Evolutionary conservation across 2,888 invertebrate species (phyloP), one percentile per base, ranked within the genome.

Genomic region (Apamea sordens): DNA sequence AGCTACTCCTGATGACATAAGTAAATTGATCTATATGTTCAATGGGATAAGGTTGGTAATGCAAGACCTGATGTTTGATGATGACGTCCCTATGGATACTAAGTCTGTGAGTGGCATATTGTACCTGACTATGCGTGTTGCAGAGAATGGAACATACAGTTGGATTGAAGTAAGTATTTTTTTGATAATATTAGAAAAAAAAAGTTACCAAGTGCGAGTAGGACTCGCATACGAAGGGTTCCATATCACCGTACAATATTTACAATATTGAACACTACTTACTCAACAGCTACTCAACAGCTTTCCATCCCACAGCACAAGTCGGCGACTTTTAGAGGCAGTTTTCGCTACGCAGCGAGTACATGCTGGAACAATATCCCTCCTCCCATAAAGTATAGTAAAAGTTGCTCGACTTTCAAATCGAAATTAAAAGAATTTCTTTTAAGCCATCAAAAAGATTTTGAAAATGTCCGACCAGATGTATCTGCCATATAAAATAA

Each of bases 1-100:
- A 88, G 83, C 90, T 6, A 87, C 80, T 4, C 41, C 85, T 0
- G 78, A 89, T 0, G 91, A 91, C 73, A 75, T 68, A 13, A 53
- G 71, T 0, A 86, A 87, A 75, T 69, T 95, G 53, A 88, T 50
- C 36, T 65, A 80, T 83, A 86, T 90, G 70, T 93, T 93, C 41
- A 61, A 75, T 0, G 77, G 71, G 0, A 90, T 94, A 89, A 91
- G 90, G 80, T 63, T 61, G 18, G 84, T 81, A 84, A 90, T 95
- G 7, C 91, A 94, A 47, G 74, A 92, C 5, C 84, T 97, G 13
- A 90, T 97, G 78, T 92, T 93, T 70, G 93, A 97, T 87, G 93
- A 94, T 8, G 97, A 97, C 80, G 95, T 97, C 2, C 97, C 97
- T 0, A 97, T 98, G 97, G 98, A 98, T 89, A 97, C 97, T 0